Base-by-base conservation (phyloP, 2,113 vertebrate genomes). In the Litocranius walleri region DNA sequence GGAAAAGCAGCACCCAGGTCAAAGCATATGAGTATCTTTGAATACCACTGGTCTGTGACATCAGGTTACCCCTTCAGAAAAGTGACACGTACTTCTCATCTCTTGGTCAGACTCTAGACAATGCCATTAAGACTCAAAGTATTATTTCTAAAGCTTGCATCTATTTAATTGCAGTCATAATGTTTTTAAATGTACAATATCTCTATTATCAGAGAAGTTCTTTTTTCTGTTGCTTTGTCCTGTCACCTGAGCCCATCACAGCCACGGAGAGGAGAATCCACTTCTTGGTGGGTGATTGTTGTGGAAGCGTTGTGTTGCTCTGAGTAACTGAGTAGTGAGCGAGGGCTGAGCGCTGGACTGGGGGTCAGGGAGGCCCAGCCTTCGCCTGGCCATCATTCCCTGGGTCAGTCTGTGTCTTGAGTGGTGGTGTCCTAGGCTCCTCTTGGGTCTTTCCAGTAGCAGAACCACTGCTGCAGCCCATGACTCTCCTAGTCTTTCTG, bases 241-340 rank as follows among this genome's bases (percentile, higher is more conserved):
- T 43, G n/a, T 74, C 6, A 4, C n/a, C 30, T 6, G 62, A 50
- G 43, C 50, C 40, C 29, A 9, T 19, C n/a, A 9, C 9, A 80
- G 56, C 45, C 61, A 17, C 2, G 4, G 77, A 9, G 19, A 88
- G 61, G 48, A 89, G 48, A 74, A 50, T 2, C 15, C 33, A 19
- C 25, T 27, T 62, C 6, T 9, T 29, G 16, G 4, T 30, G 5
- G 45, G n/a, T 45, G 67, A 25, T 11, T 40, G 52, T 17, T 36
- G 7, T 59, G 14, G 14, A 52, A 14, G 61, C 2, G 0, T 21
- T 6, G 13, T 36, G 6, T 13, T 48, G 27, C 19, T 43, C 48
- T 5, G 3, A 23, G 36, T 14, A 3, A 27, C 48, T 43, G 56
- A 57, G 40, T 4, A 12, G 40, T 67, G 56, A 21, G 16, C 5